Conservation (phyloP, 2,797 vertebrate species). For the Lepidocolaptes lacrymiger region DNA sequence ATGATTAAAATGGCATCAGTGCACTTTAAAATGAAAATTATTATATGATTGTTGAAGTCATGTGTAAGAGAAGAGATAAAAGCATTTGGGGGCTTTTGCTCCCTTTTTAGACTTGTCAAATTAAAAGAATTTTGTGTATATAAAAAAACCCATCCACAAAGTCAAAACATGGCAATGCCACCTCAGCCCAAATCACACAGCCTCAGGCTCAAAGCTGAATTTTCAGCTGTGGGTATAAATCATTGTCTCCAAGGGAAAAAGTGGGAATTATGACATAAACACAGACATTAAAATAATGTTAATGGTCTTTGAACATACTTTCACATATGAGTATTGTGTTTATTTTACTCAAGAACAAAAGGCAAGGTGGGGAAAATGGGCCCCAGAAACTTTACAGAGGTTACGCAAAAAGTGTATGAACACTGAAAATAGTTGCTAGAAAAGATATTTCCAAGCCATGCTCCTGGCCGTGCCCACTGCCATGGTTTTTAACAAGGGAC, state of each 20-base stretch:
- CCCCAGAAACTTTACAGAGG: not conserved
- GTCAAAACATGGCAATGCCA: not conserved
- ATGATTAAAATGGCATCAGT: constrained; percentile 50
- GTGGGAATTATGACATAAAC: not conserved
- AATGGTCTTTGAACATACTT: not conserved
- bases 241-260: not conserved
- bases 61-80: constrained; percentile 23
- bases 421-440: not conserved
- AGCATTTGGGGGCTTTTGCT: not conserved
- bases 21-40: constrained; percentile 52
- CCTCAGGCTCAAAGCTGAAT: not conserved
- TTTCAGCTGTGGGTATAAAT: not conserved
- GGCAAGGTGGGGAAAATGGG: not conserved
- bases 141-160: not conserved
- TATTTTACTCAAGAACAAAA: not conserved
- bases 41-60: constrained; percentile 29
- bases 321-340: not conserved
- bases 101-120: not conserved
- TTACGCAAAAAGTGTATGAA: not conserved
- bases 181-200: not conserved
- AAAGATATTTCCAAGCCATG: not conserved
- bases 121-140: not conserved
- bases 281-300: not conserved
- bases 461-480: not conserved
- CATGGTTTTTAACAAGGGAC: not conserved